phyloP scores from a whole-genome alignment of 2,113 vertebrate species.

The Tragulus kanchil region DNA sequence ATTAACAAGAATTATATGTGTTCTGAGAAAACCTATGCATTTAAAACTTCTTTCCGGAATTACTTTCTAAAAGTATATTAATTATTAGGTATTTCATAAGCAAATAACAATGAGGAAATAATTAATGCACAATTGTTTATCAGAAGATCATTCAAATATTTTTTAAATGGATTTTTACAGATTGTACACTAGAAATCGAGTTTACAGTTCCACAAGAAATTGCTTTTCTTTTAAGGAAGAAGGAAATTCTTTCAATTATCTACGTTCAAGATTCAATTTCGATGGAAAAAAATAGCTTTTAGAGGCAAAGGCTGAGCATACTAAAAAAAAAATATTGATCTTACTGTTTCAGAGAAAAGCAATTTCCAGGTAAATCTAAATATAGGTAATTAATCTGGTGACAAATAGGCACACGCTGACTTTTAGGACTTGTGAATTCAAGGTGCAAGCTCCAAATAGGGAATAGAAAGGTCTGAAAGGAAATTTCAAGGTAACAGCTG shows the following conservation, averaged over 20 bases:
- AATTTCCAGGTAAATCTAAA: slow-evolving; percentile 52
- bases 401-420: not conserved
- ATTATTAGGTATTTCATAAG: slow-evolving; percentile 17
- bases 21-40: not conserved
- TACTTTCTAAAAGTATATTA: slow-evolving; percentile 42
- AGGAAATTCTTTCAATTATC: not conserved
- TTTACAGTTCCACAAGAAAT: not conserved
- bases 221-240: not conserved
- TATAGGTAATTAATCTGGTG: not conserved
- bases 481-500: not conserved
- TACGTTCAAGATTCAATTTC: not conserved
- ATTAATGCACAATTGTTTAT: not conserved
- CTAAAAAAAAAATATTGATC: not conserved
- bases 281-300: slow-evolving; percentile 14
- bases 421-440: not conserved
- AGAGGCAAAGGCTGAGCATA: not conserved
- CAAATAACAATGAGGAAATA: slow-evolving; percentile 10
- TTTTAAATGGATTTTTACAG: not conserved
- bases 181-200: not conserved
- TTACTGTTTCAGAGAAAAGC: slow-evolving; percentile 38
- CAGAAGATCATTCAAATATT: not conserved
- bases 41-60: slow-evolving; percentile 30
- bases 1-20: not conserved
- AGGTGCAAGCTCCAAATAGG: not conserved
- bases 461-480: not conserved